A percentile compares a stretch with the other conserved stretches of the same genome.
Evolutionary conservation across 2,888 invertebrate species (phyloP).

Genomic region (Poecilobothrus nobilitatus): DNA sequence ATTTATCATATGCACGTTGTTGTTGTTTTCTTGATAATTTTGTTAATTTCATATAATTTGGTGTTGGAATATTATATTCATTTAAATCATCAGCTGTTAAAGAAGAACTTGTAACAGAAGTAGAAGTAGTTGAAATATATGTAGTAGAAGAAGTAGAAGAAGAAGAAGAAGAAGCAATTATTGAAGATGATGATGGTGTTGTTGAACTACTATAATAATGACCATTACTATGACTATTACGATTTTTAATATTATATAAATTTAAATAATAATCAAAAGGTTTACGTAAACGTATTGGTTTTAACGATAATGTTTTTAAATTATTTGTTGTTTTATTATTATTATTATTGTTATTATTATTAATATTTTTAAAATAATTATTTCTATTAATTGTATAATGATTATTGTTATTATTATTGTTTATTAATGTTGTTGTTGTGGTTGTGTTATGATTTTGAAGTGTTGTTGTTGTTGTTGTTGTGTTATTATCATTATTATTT

Average conservation of each 20-base stretch:
- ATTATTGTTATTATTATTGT: conserved; percentile 31
- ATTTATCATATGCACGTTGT: conserved; percentile 7
- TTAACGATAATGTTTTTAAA: conserved; percentile 20
- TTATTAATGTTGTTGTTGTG: conserved; percentile 36
- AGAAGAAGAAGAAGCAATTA: not conserved
- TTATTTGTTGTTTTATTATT: conserved; percentile 13
- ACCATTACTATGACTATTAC: conserved; percentile 23
- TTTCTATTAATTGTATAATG: conserved; percentile 33
- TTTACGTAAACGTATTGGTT: conserved; percentile 30
- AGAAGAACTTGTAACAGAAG: conserved; percentile 18
- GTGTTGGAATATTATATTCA: conserved; percentile 10
- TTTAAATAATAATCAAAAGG: conserved; percentile 40
- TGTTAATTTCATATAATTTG: conserved; percentile 10
- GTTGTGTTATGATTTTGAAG: conserved; percentile 23
- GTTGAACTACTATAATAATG: conserved; percentile 24
- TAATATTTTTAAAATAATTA: conserved; percentile 20
- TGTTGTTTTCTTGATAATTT: conserved; percentile 9
- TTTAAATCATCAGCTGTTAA: conserved; percentile 26
- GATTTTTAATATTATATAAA: conserved; percentile 24
- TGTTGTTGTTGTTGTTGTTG: conserved; percentile 29
- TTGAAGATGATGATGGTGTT: conserved; percentile 15
- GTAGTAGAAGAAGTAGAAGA: conserved; percentile 2
- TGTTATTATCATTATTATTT: conserved; percentile 1
- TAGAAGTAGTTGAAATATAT: conserved; percentile 34
- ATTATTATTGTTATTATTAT: conserved; percentile 12